These are phyloP conservation scores for Mastigias papua DNA, from an alignment of 30 jellyfish, hydroid and myxozoan species.

Conservation along the genomic window DNA sequence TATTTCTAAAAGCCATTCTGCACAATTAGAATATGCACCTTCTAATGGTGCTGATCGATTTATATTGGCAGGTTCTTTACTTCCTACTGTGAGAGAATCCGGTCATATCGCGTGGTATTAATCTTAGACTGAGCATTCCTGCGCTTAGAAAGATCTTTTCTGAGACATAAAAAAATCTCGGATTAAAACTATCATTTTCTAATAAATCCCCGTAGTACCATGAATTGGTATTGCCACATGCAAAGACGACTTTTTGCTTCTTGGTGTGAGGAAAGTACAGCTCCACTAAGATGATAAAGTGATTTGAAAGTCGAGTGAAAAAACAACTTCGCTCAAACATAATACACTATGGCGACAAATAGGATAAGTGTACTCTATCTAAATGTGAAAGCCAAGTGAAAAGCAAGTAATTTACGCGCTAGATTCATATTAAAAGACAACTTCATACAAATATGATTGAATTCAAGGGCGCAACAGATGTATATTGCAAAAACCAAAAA, in stretches of 20 bases:
- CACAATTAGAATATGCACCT: not conserved
- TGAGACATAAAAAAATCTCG: not conserved
- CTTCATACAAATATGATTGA: too few species aligned
- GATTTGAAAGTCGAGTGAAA: too few species aligned
- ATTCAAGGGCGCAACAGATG: too few species aligned
- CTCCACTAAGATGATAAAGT: too few species aligned
- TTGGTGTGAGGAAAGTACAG: not conserved
- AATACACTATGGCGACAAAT: too few species aligned
- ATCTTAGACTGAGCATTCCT: not conserved
- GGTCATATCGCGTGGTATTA: not conserved
- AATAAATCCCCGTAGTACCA: not conserved
- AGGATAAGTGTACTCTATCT: too few species aligned
- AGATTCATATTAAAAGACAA: too few species aligned
- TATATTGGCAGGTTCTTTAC: not conserved
- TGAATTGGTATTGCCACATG: not conserved
- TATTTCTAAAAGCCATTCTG: not conserved
- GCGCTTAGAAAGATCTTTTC: not conserved
- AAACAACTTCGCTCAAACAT: too few species aligned
- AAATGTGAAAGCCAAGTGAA: too few species aligned
- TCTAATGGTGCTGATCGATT: not conserved
- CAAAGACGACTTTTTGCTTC: not conserved
- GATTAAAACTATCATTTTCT: not conserved
- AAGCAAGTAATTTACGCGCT: too few species aligned
- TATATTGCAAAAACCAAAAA: too few species aligned
- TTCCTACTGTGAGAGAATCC: not conserved